Evolutionary conservation across 2,797 vertebrate genomes (phyloP).

Genomic region (Rhodeus uyekii): DNA sequence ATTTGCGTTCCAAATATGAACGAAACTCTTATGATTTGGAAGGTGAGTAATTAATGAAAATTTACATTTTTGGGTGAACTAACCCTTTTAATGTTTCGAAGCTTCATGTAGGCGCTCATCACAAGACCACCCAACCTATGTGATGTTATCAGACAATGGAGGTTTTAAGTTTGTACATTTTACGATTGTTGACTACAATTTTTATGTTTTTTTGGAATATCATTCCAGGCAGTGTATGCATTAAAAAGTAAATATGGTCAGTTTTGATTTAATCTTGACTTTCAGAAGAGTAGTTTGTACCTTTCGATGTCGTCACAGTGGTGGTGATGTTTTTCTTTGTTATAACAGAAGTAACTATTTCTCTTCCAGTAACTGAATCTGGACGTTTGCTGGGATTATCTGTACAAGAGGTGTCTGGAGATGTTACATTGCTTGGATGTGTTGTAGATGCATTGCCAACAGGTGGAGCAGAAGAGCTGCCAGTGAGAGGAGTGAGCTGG

Average conservation of each 20-base stretch:
- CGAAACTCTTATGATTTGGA: neutral
- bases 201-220: too few species aligned
- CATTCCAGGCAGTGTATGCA: neutral
- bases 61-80: neutral
- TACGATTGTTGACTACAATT: too few species aligned
- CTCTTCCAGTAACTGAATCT: neutral
- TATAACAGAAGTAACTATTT: neutral
- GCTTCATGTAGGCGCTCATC: neutral
- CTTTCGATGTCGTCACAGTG: neutral
- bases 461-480: conserved; percentile 19
- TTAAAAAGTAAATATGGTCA: neutral
- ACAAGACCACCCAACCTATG: neutral
- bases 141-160: neutral
- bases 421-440: neutral
- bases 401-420: neutral
- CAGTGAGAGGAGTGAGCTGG: neutral
- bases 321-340: neutral
- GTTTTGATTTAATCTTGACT: neutral
- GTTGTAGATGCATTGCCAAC: conserved; percentile 30
- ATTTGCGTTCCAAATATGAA: neutral
- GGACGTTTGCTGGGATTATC: neutral
- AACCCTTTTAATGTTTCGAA: neutral
- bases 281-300: neutral
- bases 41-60: neutral
- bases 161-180: neutral